Base-by-base conservation (phyloP, 2,888 invertebrate genomes). In the Eustalomyia histrio region DNA sequence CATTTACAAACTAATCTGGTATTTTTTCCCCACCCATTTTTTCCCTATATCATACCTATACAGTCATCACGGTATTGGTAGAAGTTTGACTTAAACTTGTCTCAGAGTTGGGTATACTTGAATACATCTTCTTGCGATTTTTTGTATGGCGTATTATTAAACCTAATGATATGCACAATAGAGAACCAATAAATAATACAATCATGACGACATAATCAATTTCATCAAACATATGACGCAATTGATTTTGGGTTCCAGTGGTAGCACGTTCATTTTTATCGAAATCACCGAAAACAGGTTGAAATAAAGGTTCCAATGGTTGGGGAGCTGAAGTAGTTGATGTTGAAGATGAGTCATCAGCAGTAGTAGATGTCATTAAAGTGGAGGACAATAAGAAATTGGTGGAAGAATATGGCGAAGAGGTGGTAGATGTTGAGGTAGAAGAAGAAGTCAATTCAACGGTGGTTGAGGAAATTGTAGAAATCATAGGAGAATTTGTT, bases 1-100 rank as follows among this genome's bases (percentile, higher is more conserved):
- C n/a, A 47, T 14, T 47, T 47, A 39, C 1, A 39, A n/a, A 47
- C 43, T 47, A n/a, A 29, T 7, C 29, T 47, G 43, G n/a, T 10
- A n/a, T 47, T 47, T 9, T 63, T 9, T 63, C 5, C 14, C 61
- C 94, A 18, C 92, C 92, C 88, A 92, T 85, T 91, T 91, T 83
- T 91, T 92, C 95, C 0, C 88, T 91, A 29, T 24, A 65, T 35
- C 29, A 47, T 55, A 55, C 65, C 75, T 80, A 84, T 57, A 84
- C 83, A 8, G 82, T 80, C 71, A 84, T 58, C 14, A 83, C 73
- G 10, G 84, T 84, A 35, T 82, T 78, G 21, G 83, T 84, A 16
- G 85, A 84, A 29, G 76, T 84, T 57, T 87, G 85, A 82, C 86
- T 87, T 16, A 86, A 84, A 82, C 86, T 88, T 10, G 86, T 86